Evolutionary conservation across 2,888 invertebrate genomes (phyloP).

Genomic region (Drosophila melanosoma): DNA sequence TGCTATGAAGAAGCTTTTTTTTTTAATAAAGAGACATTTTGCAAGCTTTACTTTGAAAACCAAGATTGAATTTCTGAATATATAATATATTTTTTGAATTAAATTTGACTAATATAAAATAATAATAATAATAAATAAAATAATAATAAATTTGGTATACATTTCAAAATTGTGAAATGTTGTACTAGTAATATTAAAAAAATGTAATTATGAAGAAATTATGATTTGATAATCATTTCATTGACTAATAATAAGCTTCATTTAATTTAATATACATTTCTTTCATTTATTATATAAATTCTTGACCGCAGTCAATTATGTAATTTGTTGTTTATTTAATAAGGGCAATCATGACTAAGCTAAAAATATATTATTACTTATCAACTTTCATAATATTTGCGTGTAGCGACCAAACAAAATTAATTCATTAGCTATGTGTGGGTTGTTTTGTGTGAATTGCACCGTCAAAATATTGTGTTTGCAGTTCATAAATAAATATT

Average conservation of each 20-base stretch:
- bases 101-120: neutral
- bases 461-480: constrained; percentile 16
- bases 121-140: neutral
- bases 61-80: neutral
- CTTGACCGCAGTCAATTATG: neutral
- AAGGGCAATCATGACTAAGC: neutral
- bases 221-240: no score
- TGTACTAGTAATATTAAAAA: no score
- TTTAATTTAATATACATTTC: neutral
- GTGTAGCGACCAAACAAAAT: neutral
- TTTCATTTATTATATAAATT: neutral
- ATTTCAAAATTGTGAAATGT: no score
- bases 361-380: neutral
- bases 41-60: constrained; percentile 5
- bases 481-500: constrained; percentile 29
- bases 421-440: neutral
- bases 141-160: neutral
- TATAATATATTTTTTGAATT: neutral
- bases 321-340: neutral
- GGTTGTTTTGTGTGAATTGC: neutral
- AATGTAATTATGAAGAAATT: no score
- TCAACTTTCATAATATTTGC: neutral
- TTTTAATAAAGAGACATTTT: no score
- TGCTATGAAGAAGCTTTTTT: no score
- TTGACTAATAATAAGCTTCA: no score